A percentile compares a stretch with the other conserved stretches of the same genome.
phyloP scores from a whole-genome alignment of 1,140 invertebrate genomes.

The Caligus rogercresseyi region DNA sequence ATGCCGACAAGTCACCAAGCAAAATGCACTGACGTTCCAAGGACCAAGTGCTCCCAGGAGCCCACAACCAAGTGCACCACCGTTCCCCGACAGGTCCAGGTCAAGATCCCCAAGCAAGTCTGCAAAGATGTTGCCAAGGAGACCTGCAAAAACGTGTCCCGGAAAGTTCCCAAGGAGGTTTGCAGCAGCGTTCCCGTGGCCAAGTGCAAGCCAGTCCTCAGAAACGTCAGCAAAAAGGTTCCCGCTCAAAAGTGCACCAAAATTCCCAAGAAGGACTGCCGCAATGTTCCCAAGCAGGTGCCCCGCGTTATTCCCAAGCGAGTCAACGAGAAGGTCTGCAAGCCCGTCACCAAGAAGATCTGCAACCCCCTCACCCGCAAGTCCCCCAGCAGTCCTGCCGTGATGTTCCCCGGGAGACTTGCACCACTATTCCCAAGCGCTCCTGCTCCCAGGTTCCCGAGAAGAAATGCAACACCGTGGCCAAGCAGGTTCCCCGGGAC shows the following conservation, averaged over 20 bases:
- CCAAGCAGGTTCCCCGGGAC: background rate
- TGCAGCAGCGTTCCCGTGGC: background rate
- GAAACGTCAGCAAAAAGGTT: conserved; percentile 6
- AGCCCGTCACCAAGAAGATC: conserved; percentile 6
- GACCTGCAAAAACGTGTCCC: conserved; percentile 3
- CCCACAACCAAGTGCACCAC: background rate
- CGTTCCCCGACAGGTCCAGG: background rate
- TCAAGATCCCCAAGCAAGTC: background rate
- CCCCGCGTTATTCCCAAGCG: background rate
- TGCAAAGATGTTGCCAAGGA: conserved; percentile 3
- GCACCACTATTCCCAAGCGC: conserved; percentile 6
- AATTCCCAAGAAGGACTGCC: conserved; percentile 10
- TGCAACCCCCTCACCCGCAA: conserved; percentile 5
- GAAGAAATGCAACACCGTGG: background rate
- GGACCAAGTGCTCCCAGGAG: background rate
- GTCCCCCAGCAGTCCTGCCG: conserved; percentile 14
- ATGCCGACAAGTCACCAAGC: background rate
- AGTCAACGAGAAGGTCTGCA: conserved; percentile 3
- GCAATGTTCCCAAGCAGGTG: conserved; percentile 11
- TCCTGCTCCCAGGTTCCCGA: conserved; percentile 2
- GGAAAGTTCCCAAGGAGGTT: background rate
- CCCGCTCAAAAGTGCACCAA: background rate
- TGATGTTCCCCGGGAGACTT: conserved; percentile 9
- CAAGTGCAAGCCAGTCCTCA: conserved; percentile 2
- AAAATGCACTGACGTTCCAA: background rate